phyloP scores from a whole-genome alignment of 2,113 vertebrate genomes.

The Cervus canadensis region DNA sequence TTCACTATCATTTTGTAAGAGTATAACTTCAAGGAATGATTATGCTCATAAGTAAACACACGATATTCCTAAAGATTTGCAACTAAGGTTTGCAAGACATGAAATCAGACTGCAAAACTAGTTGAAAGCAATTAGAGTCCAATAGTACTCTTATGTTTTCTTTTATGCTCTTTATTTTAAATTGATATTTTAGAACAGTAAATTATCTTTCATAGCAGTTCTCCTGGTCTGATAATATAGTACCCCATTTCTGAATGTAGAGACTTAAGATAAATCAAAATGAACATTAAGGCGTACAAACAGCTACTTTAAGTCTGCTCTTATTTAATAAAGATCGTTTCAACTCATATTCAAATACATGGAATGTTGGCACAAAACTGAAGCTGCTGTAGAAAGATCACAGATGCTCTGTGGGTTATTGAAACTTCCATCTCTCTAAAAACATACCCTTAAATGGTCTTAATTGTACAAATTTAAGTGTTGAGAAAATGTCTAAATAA shows the following conservation, averaged over 20 bases:
- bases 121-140: conserved; percentile 61
- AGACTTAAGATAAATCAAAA: conserved; percentile 72
- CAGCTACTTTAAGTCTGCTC: conserved; percentile 80
- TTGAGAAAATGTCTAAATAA: conserved; percentile 85
- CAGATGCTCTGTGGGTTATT: conserved; percentile 74
- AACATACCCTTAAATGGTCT: conserved; percentile 81
- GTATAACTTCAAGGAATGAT: conserved; percentile 49
- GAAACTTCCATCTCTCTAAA: conserved; percentile 77
- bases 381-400: conserved; percentile 82
- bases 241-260: conserved; percentile 73
- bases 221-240: conserved; percentile 70
- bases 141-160: conserved; percentile 45
- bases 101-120: conserved; percentile 46
- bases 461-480: conserved; percentile 80
- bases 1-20: conserved; percentile 35
- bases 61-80: conserved; percentile 15
- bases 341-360: conserved; percentile 82
- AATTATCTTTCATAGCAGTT: conserved; percentile 70
- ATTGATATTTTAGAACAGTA: conserved; percentile 61
- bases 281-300: conserved; percentile 83
- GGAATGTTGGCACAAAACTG: conserved; percentile 88
- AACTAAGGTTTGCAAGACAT: conserved; percentile 54
- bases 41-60: conserved; percentile 24
- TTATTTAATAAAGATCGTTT: conserved; percentile 81
- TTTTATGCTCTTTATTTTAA: conserved; percentile 67